Percentiles rank a stretch among this genome's conserved stretches.
phyloP scores from a whole-genome alignment of 2,113 vertebrate species.

The Megaptera novaeangliae region DNA sequence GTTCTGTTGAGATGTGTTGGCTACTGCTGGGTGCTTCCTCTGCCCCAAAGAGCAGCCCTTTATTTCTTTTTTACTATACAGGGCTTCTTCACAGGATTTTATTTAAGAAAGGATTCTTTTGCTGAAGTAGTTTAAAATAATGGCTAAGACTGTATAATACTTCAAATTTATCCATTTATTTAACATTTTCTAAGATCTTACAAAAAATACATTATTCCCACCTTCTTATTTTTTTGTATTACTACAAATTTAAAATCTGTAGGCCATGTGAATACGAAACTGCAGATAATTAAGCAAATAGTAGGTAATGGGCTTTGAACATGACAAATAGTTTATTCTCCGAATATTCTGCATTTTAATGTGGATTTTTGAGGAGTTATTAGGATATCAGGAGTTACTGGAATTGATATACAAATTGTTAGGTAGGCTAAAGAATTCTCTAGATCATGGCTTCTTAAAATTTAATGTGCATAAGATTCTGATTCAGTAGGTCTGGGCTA shows the following conservation, averaged over 20 bases:
- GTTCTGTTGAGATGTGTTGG: not conserved
- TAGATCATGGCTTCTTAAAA: not conserved
- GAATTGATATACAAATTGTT: not conserved
- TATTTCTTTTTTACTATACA: not conserved
- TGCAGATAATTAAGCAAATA: slow-evolving; percentile 22
- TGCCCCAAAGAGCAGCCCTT: not conserved
- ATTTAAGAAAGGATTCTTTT: not conserved
- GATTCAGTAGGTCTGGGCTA: not conserved
- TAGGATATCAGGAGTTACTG: not conserved
- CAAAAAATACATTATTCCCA: not conserved
- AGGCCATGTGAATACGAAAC: not conserved
- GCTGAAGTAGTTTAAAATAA: slow-evolving; percentile 8
- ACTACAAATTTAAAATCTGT: slow-evolving; percentile 3
- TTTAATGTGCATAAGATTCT: not conserved
- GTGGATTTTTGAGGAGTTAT: not conserved
- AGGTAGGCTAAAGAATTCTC: not conserved
- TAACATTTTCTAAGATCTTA: not conserved
- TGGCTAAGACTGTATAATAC: not conserved
- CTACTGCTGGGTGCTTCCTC: not conserved
- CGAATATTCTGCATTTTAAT: not conserved
- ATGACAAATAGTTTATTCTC: not conserved
- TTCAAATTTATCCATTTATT: not conserved
- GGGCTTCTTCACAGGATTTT: not conserved
- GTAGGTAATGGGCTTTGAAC: not conserved
- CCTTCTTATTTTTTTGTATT: not conserved